Conservation (phyloP, 2,888 invertebrate species). For the Hartigia nigra region DNA sequence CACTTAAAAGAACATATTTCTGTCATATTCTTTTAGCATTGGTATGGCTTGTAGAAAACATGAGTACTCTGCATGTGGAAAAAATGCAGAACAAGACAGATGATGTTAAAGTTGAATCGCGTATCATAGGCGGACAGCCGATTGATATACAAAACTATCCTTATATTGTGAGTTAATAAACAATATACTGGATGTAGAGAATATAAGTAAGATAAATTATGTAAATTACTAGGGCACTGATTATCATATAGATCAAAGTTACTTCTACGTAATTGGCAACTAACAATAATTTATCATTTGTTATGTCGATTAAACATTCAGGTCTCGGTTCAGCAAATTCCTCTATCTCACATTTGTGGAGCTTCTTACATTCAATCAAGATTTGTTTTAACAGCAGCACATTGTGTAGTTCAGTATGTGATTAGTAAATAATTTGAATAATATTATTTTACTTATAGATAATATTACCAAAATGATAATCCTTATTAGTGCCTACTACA, state of each 20-base stretch:
- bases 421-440: background rate
- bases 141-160: conserved; percentile 45
- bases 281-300: background rate
- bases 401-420: conserved; percentile 55
- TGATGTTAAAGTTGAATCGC: conserved; percentile 23
- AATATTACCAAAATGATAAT: background rate
- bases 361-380: conserved; percentile 52
- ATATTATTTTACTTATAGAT: background rate
- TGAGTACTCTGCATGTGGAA: background rate
- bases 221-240: background rate
- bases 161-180: conserved; percentile 39
- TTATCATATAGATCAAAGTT: conserved; percentile 3
- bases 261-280: background rate
- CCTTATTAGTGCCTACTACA: background rate
- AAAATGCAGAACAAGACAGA: background rate
- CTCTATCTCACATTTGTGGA: conserved; percentile 48
- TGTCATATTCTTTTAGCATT: background rate
- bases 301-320: conserved; percentile 19
- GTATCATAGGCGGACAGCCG: conserved; percentile 48
- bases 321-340: conserved; percentile 48
- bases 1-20: background rate
- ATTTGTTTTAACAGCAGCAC: conserved; percentile 57
- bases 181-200: conserved; percentile 10
- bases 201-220: conserved; percentile 18
- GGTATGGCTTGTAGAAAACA: background rate